Conservation (phyloP, 2,888 invertebrate genomes). For the Endotricha flammealis region DNA sequence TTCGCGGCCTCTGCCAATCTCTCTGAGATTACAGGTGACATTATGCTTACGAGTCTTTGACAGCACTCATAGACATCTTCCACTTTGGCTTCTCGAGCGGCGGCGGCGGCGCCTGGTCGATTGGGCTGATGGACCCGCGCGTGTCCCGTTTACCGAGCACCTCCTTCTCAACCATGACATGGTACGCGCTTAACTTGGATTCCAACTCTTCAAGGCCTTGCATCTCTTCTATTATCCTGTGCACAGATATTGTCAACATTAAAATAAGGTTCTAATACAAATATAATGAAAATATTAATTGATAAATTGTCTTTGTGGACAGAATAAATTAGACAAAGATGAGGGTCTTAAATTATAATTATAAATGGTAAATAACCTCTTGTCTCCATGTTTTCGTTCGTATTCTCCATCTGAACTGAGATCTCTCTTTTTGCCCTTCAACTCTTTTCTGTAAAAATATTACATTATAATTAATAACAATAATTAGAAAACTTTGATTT, state of each 20-base stretch:
- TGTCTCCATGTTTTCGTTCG: constrained; percentile 70
- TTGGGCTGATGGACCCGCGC: constrained; percentile 63
- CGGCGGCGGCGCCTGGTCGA: constrained; percentile 69
- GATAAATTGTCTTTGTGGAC: no score
- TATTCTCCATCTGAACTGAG: constrained; percentile 72
- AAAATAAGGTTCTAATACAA: no score
- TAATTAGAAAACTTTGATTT: no score
- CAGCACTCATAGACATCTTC: constrained; percentile 84
- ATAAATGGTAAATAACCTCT: constrained; percentile 44
- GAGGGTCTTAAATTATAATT: constrained; percentile 2
- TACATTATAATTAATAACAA: background rate
- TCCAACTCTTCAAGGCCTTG: constrained; percentile 87
- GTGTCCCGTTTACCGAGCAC: constrained; percentile 69
- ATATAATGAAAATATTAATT: no score
- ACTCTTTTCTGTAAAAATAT: constrained; percentile 57
- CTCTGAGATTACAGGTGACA: no score
- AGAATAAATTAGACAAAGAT: background rate
- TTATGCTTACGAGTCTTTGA: constrained; percentile 70
- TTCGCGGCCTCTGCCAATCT: no score
- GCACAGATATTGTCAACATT: constrained; percentile 10
- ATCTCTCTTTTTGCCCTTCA: constrained; percentile 71
- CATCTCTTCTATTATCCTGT: constrained; percentile 81
- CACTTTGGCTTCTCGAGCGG: constrained; percentile 79
- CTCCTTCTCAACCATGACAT: constrained; percentile 85
- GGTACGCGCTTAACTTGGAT: constrained; percentile 87